These are phyloP conservation scores for Climacteris rufus DNA, from an alignment of 2,113 vertebrate genomes.

Conservation along the genomic window DNA sequence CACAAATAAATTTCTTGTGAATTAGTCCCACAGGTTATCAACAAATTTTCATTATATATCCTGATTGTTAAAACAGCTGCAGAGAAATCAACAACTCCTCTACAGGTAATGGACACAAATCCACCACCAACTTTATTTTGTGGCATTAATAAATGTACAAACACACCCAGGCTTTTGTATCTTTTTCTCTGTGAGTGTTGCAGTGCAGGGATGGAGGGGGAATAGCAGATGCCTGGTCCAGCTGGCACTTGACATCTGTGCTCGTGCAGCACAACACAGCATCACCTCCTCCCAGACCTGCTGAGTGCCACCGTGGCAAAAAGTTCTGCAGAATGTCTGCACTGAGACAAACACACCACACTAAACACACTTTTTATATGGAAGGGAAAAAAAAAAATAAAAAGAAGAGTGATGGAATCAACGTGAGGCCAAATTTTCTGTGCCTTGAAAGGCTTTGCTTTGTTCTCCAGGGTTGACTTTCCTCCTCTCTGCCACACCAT, in stretches of 20 bases:
- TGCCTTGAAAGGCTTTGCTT: neutral
- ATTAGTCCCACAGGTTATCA: neutral
- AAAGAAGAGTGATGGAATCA: neutral
- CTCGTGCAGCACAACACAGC: neutral
- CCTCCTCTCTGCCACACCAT: neutral
- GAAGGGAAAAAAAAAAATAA: neutral
- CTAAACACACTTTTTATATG: neutral
- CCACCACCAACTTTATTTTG: neutral
- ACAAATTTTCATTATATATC: neutral
- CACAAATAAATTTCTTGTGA: neutral
- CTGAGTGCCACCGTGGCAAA: neutral
- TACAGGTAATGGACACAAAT: neutral
- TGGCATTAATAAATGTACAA: neutral
- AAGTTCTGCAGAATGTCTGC: neutral
- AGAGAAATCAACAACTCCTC: neutral
- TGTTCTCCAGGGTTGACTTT: neutral
- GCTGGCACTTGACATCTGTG: constrained; percentile 40
- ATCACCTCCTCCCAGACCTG: neutral
- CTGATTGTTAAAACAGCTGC: neutral
- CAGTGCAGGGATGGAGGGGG: neutral
- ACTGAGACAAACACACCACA: neutral
- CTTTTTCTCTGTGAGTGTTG: neutral
- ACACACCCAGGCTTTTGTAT: neutral
- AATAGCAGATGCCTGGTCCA: neutral
- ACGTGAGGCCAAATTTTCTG: neutral